Percentiles rank a stretch among this genome's conserved stretches.
Evolutionary conservation across 2,797 vertebrate species (phyloP).

Genomic region (Intellagama lesueurii): DNA sequence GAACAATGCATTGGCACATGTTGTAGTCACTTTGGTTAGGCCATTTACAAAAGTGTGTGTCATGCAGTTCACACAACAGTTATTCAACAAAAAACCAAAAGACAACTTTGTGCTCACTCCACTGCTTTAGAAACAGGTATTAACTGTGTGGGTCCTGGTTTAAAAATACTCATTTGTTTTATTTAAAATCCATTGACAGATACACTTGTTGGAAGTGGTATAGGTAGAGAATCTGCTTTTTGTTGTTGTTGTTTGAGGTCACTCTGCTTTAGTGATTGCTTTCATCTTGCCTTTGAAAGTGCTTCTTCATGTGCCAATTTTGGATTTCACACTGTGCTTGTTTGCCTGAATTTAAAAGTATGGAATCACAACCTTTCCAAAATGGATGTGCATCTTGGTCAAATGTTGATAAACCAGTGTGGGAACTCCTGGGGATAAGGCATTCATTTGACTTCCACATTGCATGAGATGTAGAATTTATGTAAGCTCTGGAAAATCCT

Average conservation of each 20-base stretch:
- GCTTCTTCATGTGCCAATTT: slow-evolving; percentile 10
- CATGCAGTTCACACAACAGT: fast-evolving
- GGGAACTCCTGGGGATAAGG: background rate
- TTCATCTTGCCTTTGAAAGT: background rate
- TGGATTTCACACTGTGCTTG: slow-evolving; percentile 10
- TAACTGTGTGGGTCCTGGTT: slow-evolving; percentile 7
- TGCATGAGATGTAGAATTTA: background rate
- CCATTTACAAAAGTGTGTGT: slow-evolving; percentile 23
- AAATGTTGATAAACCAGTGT: background rate
- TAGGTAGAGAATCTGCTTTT: background rate
- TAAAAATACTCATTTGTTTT: slow-evolving; percentile 15
- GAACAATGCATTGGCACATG: background rate
- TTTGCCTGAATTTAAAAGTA: slow-evolving; percentile 18
- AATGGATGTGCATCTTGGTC: background rate
- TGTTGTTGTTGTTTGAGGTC: slow-evolving; percentile 26
- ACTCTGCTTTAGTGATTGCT: background rate
- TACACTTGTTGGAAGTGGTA: background rate
- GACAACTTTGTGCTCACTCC: background rate
- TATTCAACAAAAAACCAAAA: slow-evolving; percentile 26
- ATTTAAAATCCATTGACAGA: background rate
- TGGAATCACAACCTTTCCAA: slow-evolving; percentile 26
- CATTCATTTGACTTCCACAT: slow-evolving; percentile 1
- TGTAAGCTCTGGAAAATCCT: background rate
- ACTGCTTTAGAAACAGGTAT: too few relatives aligned
- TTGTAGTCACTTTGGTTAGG: background rate